A percentile compares a stretch with the other conserved stretches of the same genome.
Evolutionary conservation across 2,797 vertebrate species (phyloP).

Genomic region (Sphaeramia orbicularis): DNA sequence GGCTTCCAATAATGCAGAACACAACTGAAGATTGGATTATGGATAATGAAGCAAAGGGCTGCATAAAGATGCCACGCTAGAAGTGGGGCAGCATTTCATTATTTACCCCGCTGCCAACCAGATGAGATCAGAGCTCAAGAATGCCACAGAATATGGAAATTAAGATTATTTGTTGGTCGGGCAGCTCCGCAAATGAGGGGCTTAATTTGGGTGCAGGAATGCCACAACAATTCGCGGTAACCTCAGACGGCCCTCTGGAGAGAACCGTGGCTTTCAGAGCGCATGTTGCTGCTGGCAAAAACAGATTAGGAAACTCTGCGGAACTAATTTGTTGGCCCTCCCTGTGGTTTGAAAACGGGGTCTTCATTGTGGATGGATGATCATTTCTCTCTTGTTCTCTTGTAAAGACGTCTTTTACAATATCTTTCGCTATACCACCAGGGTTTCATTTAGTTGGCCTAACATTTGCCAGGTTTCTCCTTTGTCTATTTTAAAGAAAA

Average conservation of each 20-base stretch:
- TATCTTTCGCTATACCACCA: conserved; percentile 42
- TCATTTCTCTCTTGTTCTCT: conserved; percentile 24
- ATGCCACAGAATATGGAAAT: conserved; percentile 78
- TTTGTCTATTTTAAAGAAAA: conserved; percentile 73
- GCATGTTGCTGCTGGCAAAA: conserved; percentile 60
- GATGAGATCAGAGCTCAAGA: conserved; percentile 73
- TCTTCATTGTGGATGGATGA: conserved; percentile 55
- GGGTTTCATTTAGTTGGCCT: conserved; percentile 59
- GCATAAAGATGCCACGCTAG: conserved; percentile 60
- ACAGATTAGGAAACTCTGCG: conserved; percentile 63
- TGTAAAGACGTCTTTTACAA: conserved; percentile 36
- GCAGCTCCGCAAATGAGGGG: conserved; percentile 72
- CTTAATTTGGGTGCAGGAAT: conserved; percentile 76
- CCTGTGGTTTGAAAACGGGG: conserved; percentile 40
- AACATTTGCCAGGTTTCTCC: conserved; percentile 60
- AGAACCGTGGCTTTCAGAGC: conserved; percentile 45
- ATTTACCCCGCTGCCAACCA: conserved; percentile 58
- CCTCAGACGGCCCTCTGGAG: conserved; percentile 66
- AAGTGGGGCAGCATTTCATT: conserved; percentile 62
- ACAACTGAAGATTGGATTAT: conserved; percentile 60
- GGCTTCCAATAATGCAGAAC: conserved; percentile 45
- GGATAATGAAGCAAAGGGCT: conserved; percentile 47
- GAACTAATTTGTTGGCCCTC: conserved; percentile 67
- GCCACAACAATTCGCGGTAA: conserved; percentile 49
- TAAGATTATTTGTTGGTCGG: conserved; percentile 69